These are phyloP conservation scores for Gymnothorax javanicus DNA, from an alignment of 2,797 vertebrate species.

Conservation along the genomic window DNA sequence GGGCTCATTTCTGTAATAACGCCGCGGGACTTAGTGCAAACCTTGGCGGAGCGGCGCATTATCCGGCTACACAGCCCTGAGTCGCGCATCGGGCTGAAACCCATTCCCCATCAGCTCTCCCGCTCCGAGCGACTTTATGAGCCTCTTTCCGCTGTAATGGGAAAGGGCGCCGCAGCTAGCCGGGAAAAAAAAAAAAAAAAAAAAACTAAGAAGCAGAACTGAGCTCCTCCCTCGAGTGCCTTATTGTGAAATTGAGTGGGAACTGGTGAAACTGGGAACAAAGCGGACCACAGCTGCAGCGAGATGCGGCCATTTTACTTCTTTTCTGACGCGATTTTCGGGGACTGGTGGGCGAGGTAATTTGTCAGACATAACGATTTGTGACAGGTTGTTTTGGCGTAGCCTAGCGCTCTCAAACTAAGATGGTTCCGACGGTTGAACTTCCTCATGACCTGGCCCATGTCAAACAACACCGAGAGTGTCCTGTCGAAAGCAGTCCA, in stretches of 20 bases:
- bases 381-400: neutral
- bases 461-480: no score
- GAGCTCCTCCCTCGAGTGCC: neutral
- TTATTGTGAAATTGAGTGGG: neutral
- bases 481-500: neutral
- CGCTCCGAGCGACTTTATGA: neutral
- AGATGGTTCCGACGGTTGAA: no score
- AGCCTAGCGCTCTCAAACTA: neutral
- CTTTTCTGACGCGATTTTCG: neutral
- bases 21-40: neutral
- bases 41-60: neutral
- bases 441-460: neutral
- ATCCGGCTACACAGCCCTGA: neutral
- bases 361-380: neutral
- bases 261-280: neutral
- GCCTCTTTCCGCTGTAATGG: neutral
- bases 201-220: neutral
- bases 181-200: no score
- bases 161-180: neutral
- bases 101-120: neutral
- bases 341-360: neutral
- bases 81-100: neutral
- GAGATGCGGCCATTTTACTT: neutral
- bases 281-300: neutral
- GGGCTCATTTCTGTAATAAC: neutral